Percentiles rank a stretch among this genome's conserved stretches.
These are phyloP conservation scores for Lycaon pictus DNA, from an alignment of 2,113 vertebrate species.

Conservation along the genomic window DNA sequence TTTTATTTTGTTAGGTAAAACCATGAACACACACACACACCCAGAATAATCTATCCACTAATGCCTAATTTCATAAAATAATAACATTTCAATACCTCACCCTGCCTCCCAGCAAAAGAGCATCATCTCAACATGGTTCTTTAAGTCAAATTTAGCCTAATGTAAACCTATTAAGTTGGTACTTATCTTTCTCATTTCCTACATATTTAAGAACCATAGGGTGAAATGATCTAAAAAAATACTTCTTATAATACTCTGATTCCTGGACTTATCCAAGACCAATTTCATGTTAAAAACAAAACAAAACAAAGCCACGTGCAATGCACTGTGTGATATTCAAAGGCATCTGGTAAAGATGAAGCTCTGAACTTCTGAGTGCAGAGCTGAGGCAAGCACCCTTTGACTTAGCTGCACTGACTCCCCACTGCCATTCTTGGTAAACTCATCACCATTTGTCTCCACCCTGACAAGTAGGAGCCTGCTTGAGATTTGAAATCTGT, in stretches of 20 bases:
- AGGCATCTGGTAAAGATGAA: background rate
- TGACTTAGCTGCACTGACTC: no score
- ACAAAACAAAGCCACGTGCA: background rate
- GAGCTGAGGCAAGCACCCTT: background rate
- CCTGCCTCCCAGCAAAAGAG: background rate
- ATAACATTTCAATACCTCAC: background rate
- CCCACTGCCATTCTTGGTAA: background rate
- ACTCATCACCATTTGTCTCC: background rate
- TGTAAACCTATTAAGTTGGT: background rate
- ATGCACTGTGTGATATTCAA: background rate
- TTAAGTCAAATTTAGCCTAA: background rate
- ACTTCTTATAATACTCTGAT: background rate
- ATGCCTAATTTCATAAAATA: background rate
- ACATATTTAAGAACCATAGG: background rate
- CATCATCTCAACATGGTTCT: background rate
- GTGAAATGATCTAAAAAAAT: constrained; percentile 9
- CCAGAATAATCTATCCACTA: background rate
- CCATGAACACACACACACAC: background rate
- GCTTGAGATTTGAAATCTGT: constrained; percentile 58
- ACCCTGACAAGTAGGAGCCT: constrained; percentile 32
- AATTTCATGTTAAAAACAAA: background rate
- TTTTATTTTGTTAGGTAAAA: background rate
- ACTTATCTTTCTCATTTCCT: background rate
- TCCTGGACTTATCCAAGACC: background rate
- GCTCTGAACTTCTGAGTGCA: background rate